Percentiles rank a stretch among this genome's conserved stretches.
phyloP scores from a whole-genome alignment of 1,140 invertebrate species.

The Bursaphelenchus mucronatus region DNA sequence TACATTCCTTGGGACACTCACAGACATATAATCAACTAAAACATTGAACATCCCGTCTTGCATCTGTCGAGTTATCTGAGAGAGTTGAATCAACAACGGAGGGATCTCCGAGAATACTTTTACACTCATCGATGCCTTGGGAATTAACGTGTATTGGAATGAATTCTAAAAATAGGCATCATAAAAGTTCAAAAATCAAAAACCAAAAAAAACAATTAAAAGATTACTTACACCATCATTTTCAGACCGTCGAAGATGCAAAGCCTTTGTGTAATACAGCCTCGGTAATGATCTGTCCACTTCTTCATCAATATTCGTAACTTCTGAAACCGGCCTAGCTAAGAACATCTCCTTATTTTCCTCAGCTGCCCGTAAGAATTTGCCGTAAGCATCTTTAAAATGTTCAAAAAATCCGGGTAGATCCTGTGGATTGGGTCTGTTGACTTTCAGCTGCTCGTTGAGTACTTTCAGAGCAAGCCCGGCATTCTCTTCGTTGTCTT shows the following conservation, averaged over 20 bases:
- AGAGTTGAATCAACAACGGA: constrained; percentile 8
- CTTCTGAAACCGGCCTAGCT: too few relatives aligned
- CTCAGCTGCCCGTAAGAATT: too few relatives aligned
- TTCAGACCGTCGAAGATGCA: constrained; percentile 2
- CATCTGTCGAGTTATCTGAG: background rate
- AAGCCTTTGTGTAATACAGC: background rate
- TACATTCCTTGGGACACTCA: too few relatives aligned
- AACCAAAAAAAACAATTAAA: constrained; percentile 12
- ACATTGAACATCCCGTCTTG: background rate
- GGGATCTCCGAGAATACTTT: constrained; percentile 36
- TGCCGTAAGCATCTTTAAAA: too few relatives aligned
- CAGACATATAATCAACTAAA: too few relatives aligned
- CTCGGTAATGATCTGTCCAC: background rate
- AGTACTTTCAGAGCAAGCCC: constrained; percentile 40
- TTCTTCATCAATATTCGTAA: background rate
- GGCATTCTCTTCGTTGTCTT: constrained; percentile 45
- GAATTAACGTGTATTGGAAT: constrained; percentile 43
- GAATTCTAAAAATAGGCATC: too few relatives aligned
- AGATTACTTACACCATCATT: constrained; percentile 5
- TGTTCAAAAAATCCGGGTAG: too few relatives aligned
- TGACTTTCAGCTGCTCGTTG: constrained; percentile 39
- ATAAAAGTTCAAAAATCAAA: background rate
- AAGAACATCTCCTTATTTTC: too few relatives aligned
- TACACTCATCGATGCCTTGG: constrained; percentile 37
- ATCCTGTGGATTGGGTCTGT: constrained; percentile 3